Base-by-base conservation (phyloP, 2,888 invertebrate species). In the Mayetiola destructor region DNA sequence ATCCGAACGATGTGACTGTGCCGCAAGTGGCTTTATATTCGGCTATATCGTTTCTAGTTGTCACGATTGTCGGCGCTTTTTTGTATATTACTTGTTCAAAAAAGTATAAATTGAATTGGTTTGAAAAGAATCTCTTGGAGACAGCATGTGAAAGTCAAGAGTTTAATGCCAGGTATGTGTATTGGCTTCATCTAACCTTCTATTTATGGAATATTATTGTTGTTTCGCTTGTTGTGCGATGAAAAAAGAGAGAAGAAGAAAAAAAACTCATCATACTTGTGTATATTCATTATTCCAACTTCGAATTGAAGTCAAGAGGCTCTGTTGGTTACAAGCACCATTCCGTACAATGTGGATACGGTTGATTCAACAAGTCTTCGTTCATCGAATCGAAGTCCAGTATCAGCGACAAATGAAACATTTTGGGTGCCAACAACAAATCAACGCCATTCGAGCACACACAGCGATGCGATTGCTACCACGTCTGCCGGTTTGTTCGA, bases 81-180 rank as follows among this genome's bases (percentile, higher is more conserved):
- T 62, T 77, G 2, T 78, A 78, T 61, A 72, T 78, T 30, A 75
- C 75, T 53, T 78, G 78, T 64, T 75, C 77, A 18, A 72, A 71
- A 58, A 73, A 73, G 42, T 78, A 76, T 64, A 70, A 75, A 35
- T 70, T 79, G 37, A 79, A 79, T 66, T 79, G 79, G 79, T 79
- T 78, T 62, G 79, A 79, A 66, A 75, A 76, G 61, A 76, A 74
- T 60, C 66, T 79, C 6, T 65, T 79, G 29, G 78, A 79, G 61
- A 73, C 76, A 0, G 76, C 76, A 20, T 67, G 63, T 35, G 73
- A 73, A 60, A 68, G 66, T 60, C 72, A 69, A 54, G 71, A 71
- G 52, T 65, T 72, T 30, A 70, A 56, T 23, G 60, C 52, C 6
- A 55, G 32, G 48, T 61, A 48, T 20, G 42, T 61, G 59, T 32